Evolutionary conservation across 2,888 invertebrate species (phyloP), one percentile per base, ranked within the genome.

Genomic region (Campaea margaritaria): DNA sequence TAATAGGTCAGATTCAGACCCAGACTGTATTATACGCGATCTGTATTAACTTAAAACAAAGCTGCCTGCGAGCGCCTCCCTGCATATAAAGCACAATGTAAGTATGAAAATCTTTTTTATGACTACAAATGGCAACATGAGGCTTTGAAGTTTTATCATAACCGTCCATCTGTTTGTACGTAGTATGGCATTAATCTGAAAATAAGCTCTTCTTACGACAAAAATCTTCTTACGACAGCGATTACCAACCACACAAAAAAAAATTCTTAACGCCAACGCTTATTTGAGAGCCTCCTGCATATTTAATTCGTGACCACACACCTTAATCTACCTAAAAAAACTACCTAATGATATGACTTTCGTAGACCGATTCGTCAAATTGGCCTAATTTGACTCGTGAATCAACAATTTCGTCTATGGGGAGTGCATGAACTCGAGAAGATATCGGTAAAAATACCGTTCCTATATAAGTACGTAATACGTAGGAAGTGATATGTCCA

Each of bases 1-100:
- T 71, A 71, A 73, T 68, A 73, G 73, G 73, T 73, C 73, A 59
- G 69, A 70, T 69, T 68, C 66, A 64, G 55, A 61, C 64, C 63
- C 67, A 66, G 58, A 47, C 53, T 50, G 47, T 42, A 13, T 43
- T 8, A 43, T 13, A 15, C 9, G 16, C 27, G 16, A 27, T 43
- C 38, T 42, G 13, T 48, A 14, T 1, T 41, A 43, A 12, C 2
- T 34, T 14, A 21, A 12, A 42, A 52, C 38, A 47, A 45, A 42
- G 42, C 42, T 42, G 14, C 42, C 16, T 42, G 42, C 15, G 16
- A 16, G 42, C 5, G 21, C 21, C 21, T 21, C 5, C 21, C 21
- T 3, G 21, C 21, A 21, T 21, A 21, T 21, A 5, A 7, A 34
- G 1, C 34, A 9, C 34, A 34, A 34, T 34, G 5, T 36, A 36